Evolutionary conservation across 2,888 invertebrate genomes (phyloP).

Genomic region (Salpingus planirostris): DNA sequence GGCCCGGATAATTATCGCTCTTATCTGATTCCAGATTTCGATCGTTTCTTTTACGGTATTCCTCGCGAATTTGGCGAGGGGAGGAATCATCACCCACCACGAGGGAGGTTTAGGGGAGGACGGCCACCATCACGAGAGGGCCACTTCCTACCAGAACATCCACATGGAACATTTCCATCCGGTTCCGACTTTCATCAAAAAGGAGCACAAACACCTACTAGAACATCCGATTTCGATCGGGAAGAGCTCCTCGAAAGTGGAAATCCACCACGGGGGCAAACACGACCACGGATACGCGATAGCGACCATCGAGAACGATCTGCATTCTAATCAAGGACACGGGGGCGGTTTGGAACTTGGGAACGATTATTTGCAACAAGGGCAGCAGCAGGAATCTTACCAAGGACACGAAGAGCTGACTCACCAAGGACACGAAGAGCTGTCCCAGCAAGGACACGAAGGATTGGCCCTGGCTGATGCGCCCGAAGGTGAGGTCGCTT

Average conservation of each 20-base stretch:
- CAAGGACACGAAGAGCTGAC: too few species aligned
- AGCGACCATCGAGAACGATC: constrained; percentile 6
- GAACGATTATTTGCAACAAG: too few species aligned
- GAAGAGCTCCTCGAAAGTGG: constrained; percentile 34
- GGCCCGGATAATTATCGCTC: constrained; percentile 1
- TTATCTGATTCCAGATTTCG: constrained; percentile 4
- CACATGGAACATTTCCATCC: constrained; percentile 63
- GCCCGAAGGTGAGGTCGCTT: too few species aligned
- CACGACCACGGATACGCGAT: constrained; percentile 28
- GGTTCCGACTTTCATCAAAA: constrained; percentile 60
- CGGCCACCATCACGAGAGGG: constrained; percentile 52
- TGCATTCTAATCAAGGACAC: constrained; percentile 5
- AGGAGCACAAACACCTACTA: constrained; percentile 55
- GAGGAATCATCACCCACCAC: constrained; percentile 6
- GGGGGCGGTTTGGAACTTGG: constrained; percentile 3
- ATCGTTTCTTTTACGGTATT: neutral
- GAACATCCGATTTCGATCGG: constrained; percentile 58
- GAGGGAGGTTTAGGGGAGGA: constrained; percentile 2
- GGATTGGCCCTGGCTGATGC: too few species aligned
- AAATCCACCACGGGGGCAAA: constrained; percentile 29
- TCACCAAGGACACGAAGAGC: too few species aligned
- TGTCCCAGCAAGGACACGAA: too few species aligned
- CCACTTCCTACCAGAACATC: constrained; percentile 61
- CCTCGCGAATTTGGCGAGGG: too few species aligned
- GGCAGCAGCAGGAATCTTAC: too few species aligned